Conservation (phyloP, 2,888 invertebrate species). For the Melinaea menophilus region DNA sequence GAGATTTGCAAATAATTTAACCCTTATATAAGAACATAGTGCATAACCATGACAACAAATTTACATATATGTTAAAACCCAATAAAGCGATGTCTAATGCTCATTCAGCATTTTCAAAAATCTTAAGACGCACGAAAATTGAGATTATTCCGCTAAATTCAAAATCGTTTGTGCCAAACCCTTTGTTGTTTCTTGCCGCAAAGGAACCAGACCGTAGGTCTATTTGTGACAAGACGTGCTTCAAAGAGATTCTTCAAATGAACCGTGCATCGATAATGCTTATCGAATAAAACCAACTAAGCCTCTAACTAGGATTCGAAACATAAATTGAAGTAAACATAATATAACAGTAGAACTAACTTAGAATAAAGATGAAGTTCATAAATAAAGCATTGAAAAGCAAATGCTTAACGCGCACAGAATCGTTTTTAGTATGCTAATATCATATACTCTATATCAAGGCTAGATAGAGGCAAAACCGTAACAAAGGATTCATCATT, state of each 20-base stretch:
- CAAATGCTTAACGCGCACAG: neutral
- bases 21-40: neutral
- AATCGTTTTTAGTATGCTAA: neutral
- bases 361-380: too few relatives aligned
- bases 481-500: conserved; percentile 5
- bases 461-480: conserved; percentile 1
- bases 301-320: neutral
- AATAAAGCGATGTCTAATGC: conserved; percentile 1
- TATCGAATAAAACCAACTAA: conserved; percentile 8
- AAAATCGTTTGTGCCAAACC: conserved; percentile 34
- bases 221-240: conserved; percentile 39
- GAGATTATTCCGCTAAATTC: conserved; percentile 48
- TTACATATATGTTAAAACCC: neutral
- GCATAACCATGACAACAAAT: too few relatives aligned
- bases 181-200: conserved; percentile 35
- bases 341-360: neutral
- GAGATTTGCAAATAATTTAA: conserved; percentile 4
- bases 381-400: too few relatives aligned
- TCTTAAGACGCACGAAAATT: conserved; percentile 28
- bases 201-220: conserved; percentile 28
- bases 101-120: conserved; percentile 7
- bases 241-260: conserved; percentile 50
- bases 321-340: neutral
- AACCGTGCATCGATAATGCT: conserved; percentile 36
- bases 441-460: neutral